Conservation (phyloP, 2,797 vertebrate genomes). For the Lepidocolaptes lacrymiger region DNA sequence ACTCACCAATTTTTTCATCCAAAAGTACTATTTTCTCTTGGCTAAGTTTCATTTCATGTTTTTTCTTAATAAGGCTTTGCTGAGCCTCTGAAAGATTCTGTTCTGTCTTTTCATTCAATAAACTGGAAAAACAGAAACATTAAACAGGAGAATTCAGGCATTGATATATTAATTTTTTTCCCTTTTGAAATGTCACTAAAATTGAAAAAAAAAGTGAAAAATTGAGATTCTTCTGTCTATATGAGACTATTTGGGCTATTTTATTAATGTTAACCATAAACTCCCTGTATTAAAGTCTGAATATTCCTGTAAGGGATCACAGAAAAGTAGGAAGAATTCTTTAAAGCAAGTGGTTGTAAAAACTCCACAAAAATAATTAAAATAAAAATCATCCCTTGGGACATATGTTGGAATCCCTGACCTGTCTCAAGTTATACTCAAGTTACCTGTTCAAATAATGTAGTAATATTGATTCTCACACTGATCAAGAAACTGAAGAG, state of each 20-base stretch:
- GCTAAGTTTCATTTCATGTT: slow-evolving; percentile 77
- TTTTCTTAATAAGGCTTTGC: slow-evolving; percentile 78
- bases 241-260: background rate
- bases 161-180: background rate
- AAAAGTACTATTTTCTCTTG: slow-evolving; percentile 81
- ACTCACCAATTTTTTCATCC: slow-evolving; percentile 80
- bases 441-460: background rate
- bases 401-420: background rate
- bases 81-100: slow-evolving; percentile 77
- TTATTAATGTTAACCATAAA: background rate
- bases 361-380: background rate
- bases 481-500: background rate
- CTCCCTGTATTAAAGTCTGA: background rate
- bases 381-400: background rate
- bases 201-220: background rate
- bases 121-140: slow-evolving; percentile 74
- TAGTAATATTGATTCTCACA: background rate
- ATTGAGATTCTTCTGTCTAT: background rate
- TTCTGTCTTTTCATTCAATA: slow-evolving; percentile 79
- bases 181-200: background rate
- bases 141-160: slow-evolving; percentile 44
- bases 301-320: background rate
- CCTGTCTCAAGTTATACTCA: background rate
- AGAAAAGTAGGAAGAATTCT: background rate
- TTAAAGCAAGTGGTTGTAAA: background rate